Base-by-base conservation (phyloP, 2,888 invertebrate species). In the Drosophila basisetae region DNA sequence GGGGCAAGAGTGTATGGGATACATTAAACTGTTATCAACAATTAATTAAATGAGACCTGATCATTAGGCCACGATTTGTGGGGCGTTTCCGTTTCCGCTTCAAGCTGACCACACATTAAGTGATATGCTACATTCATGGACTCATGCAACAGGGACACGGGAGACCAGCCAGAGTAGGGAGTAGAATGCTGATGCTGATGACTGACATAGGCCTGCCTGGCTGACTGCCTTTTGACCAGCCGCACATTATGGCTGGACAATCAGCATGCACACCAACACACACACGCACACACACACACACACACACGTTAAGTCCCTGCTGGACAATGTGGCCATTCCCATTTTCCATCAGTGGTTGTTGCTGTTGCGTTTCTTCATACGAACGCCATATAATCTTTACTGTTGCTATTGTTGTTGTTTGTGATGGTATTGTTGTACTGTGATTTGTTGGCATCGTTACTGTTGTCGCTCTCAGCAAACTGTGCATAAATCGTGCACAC, bases 381-480 rank as follows among this genome's bases (percentile, higher is more conserved):
- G 63, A 71, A 60, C 35, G 70, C 83, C 76, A 80, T 68, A 83
- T 80, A 80, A 75, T 83, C 80, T 59, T 75, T 53, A 71, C 69
- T 68, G 55, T 61, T 65, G 54, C 9, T 16, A 16, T 25, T 53
- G 60, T 13, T 60, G 64, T 30, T 67, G 56, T 41, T 65, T 58
- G 52, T 54, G 66, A 30, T 64, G 55, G 43, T 63, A 64, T 58
- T 77, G 52, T 60, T 49, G 59, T 59, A 43, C 83, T 73, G 90
- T 90, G 86, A 86, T 86, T 90, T 90, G 90, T 86, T 90, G 86
- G 81, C 86, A 76, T 89, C 89, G 83, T 87, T 87, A 90, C 82
- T 87, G 86, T 90, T 87, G 86, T 90, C 89, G 90, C 86, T 87
- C 90, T 80, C 86, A 90, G 89, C 90, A 82, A 87, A 87, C 86